Evolutionary conservation across 2,797 vertebrate genomes (phyloP), one percentile per base, ranked within the genome.

Genomic region (Rhinella marina): DNA sequence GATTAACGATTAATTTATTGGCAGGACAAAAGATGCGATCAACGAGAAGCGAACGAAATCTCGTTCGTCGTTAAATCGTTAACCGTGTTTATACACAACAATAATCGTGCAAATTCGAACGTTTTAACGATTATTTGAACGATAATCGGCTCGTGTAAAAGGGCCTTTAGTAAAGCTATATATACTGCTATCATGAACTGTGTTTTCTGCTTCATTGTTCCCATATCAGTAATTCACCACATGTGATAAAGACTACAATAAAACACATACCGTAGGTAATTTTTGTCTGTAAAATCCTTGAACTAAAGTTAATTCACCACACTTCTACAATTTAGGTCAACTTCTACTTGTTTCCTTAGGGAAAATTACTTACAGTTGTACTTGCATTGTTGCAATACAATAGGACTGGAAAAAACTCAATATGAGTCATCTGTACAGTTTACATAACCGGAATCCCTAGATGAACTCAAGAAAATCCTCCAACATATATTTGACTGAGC

Each of bases 401-500:
- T 84, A 62, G 75, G 41, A 84, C 81, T 80, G 54, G 81, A 84
- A 79, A 84, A 66, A 32, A n/a, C 16, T 70, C 0, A 79, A 78
- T 59, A 81, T 88, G 76, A 88, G 62, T 81, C 87, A 88, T 85
- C 61, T 6, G 54, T 2, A 73, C 41, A 75, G 32, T 81, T 84
- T 88, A 88, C 66, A 88, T 88, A 88, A 85, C 82, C 57, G 41
- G 64, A n/a, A 73, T 85, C 82, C 87, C 82, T 48, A 75, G 66
- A 85, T 88, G 87, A 85, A 88, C 87, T 73, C 25, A 52, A 21
- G n/a, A 14, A 81, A 88, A 59, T 73, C 56, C 82, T 84, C 13
- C 54, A 77, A 80, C 79, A 80, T 80, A 21, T 79, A 80, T 52
- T 68, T 61, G 17, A 57, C 48, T 57, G 72, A 72, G 59, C 14